phyloP scores from a whole-genome alignment of 1,140 invertebrate species.

The Parapsyche elsis region DNA sequence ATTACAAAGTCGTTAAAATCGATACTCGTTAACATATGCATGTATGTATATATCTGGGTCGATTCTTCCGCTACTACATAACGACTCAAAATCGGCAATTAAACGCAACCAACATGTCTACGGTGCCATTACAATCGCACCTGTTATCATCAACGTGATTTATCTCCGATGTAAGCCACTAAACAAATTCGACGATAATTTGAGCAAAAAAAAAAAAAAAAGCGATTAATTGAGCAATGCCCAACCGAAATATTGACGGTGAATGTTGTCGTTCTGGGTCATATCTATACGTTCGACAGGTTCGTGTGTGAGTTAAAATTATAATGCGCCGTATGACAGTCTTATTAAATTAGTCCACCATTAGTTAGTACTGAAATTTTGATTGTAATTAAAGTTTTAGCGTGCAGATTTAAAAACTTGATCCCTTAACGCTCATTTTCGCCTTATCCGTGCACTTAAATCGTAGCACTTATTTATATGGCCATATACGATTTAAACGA shows the following conservation, averaged over 20 bases:
- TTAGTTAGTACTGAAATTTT: no score
- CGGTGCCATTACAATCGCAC: neutral
- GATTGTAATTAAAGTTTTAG: no score
- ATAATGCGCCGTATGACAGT: neutral
- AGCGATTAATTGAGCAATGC: neutral
- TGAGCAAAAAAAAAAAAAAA: neutral
- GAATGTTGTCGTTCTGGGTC: conserved; percentile 31
- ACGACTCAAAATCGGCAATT: neutral
- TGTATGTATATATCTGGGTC: conserved; percentile 8
- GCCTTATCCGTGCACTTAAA: no score
- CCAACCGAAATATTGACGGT: neutral
- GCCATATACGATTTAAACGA: no score
- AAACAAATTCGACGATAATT: conserved; percentile 3
- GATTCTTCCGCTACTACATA: conserved; percentile 25
- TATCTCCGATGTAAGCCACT: neutral
- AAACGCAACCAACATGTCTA: neutral
- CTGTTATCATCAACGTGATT: conserved; percentile 20
- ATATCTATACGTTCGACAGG: neutral
- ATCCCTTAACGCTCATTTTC: no score
- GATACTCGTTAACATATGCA: neutral
- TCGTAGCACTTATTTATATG: no score
- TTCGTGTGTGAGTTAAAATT: neutral
- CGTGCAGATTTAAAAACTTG: no score
- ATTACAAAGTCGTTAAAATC: conserved; percentile 7
- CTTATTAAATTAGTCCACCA: no score